A percentile compares a stretch with the other conserved stretches of the same genome.
Evolutionary conservation across 2,113 vertebrate species (phyloP).

Genomic region (Gymnocephalus cernua): DNA sequence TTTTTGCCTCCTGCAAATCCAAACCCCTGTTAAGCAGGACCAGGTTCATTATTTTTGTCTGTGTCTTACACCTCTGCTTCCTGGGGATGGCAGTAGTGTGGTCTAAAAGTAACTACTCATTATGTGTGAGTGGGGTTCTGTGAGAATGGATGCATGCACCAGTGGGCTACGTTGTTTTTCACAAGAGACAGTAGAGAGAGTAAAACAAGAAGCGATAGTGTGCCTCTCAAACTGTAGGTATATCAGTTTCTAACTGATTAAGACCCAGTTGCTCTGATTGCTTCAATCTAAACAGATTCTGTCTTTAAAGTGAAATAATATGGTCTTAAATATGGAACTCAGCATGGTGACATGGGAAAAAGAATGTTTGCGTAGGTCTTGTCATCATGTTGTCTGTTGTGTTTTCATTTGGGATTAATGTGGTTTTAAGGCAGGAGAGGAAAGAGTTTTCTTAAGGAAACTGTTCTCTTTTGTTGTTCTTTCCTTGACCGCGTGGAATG

Average conservation of each 20-base stretch:
- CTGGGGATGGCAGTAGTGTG: conserved; percentile 15
- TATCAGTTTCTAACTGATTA: background rate
- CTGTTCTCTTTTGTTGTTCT: conserved; percentile 22
- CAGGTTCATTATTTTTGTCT: background rate
- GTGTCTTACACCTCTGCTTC: conserved; percentile 9
- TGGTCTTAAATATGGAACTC: background rate
- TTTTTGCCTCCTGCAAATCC: background rate
- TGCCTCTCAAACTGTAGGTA: background rate
- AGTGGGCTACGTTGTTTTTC: background rate
- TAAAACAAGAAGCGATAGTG: background rate
- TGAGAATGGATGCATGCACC: background rate
- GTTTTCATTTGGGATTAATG: conserved; percentile 12
- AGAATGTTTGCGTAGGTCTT: background rate
- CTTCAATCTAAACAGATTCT: background rate
- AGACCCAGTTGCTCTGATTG: background rate
- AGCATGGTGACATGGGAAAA: background rate
- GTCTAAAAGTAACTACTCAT: background rate
- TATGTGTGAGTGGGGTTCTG: background rate
- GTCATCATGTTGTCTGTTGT: background rate
- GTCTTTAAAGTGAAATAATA: background rate
- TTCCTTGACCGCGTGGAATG: conserved; percentile 39
- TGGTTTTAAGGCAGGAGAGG: conserved; percentile 4
- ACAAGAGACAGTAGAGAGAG: background rate
- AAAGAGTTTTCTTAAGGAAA: conserved; percentile 29
- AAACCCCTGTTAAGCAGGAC: background rate